phyloP scores from a whole-genome alignment of 2,797 vertebrate species.

The Nannoperca australis region DNA sequence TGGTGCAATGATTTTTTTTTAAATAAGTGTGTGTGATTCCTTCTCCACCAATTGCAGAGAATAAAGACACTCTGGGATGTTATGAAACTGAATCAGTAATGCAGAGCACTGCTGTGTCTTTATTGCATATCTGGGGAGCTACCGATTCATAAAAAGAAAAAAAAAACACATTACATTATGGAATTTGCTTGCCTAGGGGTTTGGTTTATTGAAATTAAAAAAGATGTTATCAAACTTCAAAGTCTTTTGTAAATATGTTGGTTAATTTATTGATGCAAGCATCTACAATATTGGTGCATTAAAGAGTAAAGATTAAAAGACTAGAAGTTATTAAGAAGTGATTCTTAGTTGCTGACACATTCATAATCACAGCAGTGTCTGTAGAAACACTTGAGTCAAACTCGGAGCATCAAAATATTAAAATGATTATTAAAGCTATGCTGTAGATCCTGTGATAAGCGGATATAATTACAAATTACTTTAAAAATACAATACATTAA shows the following conservation, averaged over 20 bases:
- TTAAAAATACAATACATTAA: constrained; percentile 3
- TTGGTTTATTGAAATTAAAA: constrained; percentile 69
- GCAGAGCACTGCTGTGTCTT: constrained; percentile 77
- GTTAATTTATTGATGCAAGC: constrained; percentile 58
- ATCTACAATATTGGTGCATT: constrained; percentile 57
- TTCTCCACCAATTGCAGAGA: constrained; percentile 65
- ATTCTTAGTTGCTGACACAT: constrained; percentile 51
- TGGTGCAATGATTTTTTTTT: constrained; percentile 87
- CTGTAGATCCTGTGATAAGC: constrained; percentile 12
- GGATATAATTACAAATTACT: neutral
- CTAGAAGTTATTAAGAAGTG: constrained; percentile 48
- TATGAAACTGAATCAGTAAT: constrained; percentile 83
- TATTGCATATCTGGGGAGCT: constrained; percentile 77
- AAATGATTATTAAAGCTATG: constrained; percentile 23
- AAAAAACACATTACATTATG: constrained; percentile 66
- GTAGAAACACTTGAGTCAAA: neutral
- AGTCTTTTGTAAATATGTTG: constrained; percentile 59
- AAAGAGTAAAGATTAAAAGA: constrained; percentile 30
- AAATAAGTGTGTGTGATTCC: constrained; percentile 66
- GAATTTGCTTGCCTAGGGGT: constrained; percentile 64
- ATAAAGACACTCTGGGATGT: constrained; percentile 78
- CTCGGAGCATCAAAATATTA: constrained; percentile 10
- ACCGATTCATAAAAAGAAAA: constrained; percentile 67
- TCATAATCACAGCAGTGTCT: constrained; percentile 34
- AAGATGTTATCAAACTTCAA: constrained; percentile 47